Percentiles rank a stretch among this genome's conserved stretches.
phyloP scores from a whole-genome alignment of 2,113 vertebrate genomes.

The Grammomys surdaster region DNA sequence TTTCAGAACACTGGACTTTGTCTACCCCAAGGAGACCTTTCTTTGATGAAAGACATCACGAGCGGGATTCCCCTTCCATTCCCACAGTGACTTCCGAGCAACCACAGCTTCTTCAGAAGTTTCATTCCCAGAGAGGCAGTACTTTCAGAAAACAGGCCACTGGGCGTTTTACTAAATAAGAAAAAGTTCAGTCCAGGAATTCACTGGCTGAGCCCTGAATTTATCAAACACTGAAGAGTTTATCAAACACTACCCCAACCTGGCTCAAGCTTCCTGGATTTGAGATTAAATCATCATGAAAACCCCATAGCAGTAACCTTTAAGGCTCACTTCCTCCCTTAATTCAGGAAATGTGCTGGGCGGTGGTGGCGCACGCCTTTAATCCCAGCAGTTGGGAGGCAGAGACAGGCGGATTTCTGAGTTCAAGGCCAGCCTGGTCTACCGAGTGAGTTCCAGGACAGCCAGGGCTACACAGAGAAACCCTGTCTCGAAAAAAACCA shows the following conservation, averaged over 20 bases:
- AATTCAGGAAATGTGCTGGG: neutral
- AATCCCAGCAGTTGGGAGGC: no score
- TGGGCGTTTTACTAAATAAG: neutral
- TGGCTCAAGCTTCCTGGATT: neutral
- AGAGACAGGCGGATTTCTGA: no score
- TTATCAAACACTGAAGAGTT: neutral
- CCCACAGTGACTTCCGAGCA: neutral
- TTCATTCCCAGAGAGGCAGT: neutral
- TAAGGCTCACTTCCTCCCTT: neutral
- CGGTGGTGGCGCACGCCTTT: no score
- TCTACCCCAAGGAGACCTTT: neutral
- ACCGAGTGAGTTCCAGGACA: no score
- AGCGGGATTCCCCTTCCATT: neutral
- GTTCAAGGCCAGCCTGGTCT: no score
- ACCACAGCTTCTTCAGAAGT: neutral
- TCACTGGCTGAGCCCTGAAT: neutral
- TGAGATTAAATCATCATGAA: neutral
- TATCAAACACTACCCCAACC: neutral
- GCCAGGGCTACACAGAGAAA: no score
- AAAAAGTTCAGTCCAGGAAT: neutral
- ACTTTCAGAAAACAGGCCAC: neutral
- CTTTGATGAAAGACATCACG: neutral
- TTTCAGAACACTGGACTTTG: constrained; percentile 37
- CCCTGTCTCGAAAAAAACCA: no score
- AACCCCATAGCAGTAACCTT: neutral